A percentile compares a stretch with the other conserved stretches of the same genome.
These are phyloP conservation scores for Gasterosteus nipponicus DNA, from an alignment of 2,113 vertebrate species.

Conservation along the genomic window DNA sequence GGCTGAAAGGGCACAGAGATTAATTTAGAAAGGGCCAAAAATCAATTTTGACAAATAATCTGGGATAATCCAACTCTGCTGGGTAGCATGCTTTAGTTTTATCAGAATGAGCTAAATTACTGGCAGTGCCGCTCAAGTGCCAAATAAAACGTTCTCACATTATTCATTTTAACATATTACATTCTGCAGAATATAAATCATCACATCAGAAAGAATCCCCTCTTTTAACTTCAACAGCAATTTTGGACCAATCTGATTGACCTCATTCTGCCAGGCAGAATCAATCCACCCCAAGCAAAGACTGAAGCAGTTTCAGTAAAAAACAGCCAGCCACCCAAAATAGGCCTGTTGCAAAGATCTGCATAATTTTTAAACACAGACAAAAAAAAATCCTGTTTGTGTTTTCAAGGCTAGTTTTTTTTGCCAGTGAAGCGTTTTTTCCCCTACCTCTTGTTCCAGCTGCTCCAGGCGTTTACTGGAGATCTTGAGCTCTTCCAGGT, in stretches of 20 bases:
- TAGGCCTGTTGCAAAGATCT: not conserved
- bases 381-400: not conserved
- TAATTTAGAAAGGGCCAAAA: not conserved
- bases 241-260: constrained; percentile 33
- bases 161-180: not conserved
- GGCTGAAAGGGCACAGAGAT: constrained; percentile 24
- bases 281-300: constrained; percentile 12
- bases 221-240: not conserved
- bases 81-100: constrained; percentile 6
- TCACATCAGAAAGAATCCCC: not conserved
- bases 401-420: not conserved
- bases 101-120: constrained; percentile 5
- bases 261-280: constrained; percentile 44
- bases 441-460: constrained; percentile 88
- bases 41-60: constrained; percentile 42
- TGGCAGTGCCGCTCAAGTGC: not conserved
- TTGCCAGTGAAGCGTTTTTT: not conserved
- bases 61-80: constrained; percentile 40
- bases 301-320: constrained; percentile 18
- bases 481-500: constrained; percentile 95
- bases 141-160: not conserved
- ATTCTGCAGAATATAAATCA: not conserved
- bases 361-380: not conserved
- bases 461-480: constrained; percentile 96
- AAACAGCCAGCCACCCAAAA: constrained; percentile 1